Conservation (phyloP, 2,797 vertebrate genomes). For the Phataginus tetradactyla region DNA sequence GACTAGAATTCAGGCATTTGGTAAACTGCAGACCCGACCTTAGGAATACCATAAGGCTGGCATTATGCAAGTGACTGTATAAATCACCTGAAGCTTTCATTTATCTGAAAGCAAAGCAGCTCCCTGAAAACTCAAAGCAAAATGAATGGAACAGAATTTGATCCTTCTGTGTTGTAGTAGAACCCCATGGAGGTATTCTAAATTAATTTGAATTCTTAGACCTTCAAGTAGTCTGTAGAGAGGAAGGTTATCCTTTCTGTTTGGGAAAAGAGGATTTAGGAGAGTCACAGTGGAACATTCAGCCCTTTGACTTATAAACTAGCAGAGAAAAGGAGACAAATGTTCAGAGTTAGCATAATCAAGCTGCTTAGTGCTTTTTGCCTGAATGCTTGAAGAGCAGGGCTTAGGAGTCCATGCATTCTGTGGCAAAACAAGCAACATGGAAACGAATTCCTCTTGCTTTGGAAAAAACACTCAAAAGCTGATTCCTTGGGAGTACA, state of each 20-base stretch:
- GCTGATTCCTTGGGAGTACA: not conserved
- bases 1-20: not conserved
- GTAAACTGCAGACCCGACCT: not conserved
- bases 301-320: not conserved
- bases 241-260: not conserved
- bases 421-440: not conserved
- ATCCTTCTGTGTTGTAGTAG: not conserved
- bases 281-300: not conserved
- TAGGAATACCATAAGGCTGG: not conserved
- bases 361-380: not conserved
- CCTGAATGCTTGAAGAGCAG: not conserved
- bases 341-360: not conserved
- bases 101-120: not conserved
- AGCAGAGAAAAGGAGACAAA: conserved; percentile 25
- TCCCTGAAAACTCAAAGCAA: conserved; percentile 36
- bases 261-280: conserved; percentile 21
- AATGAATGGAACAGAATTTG: not conserved
- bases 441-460: not conserved
- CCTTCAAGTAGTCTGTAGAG: conserved; percentile 35
- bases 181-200: conserved; percentile 20
- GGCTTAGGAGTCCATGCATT: not conserved
- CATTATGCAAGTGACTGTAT: not conserved
- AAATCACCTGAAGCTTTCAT: not conserved
- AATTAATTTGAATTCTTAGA: conserved; percentile 9
- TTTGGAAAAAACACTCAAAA: not conserved